These are phyloP conservation scores for Lutraria rhynchaena DNA, from an alignment of 1,140 invertebrate species.

Conservation along the genomic window DNA sequence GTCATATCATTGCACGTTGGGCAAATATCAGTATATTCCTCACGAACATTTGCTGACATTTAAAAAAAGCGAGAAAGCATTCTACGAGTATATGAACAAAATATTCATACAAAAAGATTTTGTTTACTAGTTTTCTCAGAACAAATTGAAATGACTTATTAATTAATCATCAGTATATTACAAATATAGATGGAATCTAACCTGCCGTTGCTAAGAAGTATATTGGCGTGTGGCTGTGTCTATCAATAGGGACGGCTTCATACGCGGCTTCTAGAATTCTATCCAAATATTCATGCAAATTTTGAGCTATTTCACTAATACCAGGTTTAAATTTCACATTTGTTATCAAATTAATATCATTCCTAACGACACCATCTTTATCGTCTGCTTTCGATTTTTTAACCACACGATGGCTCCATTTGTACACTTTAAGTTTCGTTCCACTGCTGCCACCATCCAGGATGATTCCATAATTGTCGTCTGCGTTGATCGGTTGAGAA, in stretches of 20 bases:
- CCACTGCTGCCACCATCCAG: conserved; percentile 75
- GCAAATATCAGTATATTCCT: too few species aligned
- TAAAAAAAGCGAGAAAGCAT: too few species aligned
- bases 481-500: background rate
- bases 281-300: conserved; percentile 64
- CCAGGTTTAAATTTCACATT: conserved; percentile 67
- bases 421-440: conserved; percentile 75
- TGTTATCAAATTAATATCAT: conserved; percentile 55
- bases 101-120: background rate
- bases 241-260: conserved; percentile 72
- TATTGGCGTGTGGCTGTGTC: conserved; percentile 74
- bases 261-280: conserved; percentile 70
- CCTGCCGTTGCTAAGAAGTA: conserved; percentile 84
- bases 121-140: too few species aligned
- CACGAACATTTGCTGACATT: too few species aligned
- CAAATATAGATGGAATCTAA: conserved; percentile 51
- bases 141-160: too few species aligned
- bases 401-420: conserved; percentile 49
- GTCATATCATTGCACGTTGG: too few species aligned
- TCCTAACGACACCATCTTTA: background rate
- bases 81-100: conserved; percentile 1
- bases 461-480: conserved; percentile 69
- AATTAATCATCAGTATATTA: conserved; percentile 6
- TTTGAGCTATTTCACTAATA: conserved; percentile 61
- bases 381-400: background rate